These are phyloP conservation scores for Tinea semifulvella DNA, from an alignment of 2,888 invertebrate genomes.

Conservation along the genomic window DNA sequence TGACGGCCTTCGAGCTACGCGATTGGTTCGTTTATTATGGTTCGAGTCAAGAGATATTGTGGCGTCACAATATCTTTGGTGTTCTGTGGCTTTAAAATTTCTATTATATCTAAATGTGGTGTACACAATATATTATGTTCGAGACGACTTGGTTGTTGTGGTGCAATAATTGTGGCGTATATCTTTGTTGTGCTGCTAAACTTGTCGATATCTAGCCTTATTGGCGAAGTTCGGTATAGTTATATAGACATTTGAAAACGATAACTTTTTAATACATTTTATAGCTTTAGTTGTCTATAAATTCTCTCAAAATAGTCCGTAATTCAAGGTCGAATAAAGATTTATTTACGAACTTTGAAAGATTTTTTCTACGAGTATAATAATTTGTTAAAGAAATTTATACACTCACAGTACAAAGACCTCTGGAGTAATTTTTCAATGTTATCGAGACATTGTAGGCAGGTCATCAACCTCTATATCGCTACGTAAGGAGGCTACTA, in stretches of 20 bases:
- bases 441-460: slow-evolving; percentile 1
- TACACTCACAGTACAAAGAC: slow-evolving; percentile 2
- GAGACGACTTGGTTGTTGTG: too few relatives aligned
- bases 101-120: too few relatives aligned
- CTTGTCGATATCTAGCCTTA: too few relatives aligned
- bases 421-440: slow-evolving; percentile 4
- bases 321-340: slow-evolving; percentile 1
- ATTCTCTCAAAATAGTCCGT: neutral
- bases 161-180: too few relatives aligned
- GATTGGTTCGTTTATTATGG: too few relatives aligned
- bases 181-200: too few relatives aligned
- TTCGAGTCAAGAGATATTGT: too few relatives aligned
- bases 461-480: slow-evolving; percentile 1
- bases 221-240: too few relatives aligned
- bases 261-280: slow-evolving; percentile 2
- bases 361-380: neutral
- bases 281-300: slow-evolving; percentile 1
- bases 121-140: too few relatives aligned
- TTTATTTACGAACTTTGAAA: neutral
- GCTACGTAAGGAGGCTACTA: neutral
- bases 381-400: slow-evolving; percentile 5
- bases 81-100: too few relatives aligned
- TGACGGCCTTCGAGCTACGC: too few relatives aligned
- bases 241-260: neutral
- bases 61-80: too few relatives aligned